These are phyloP conservation scores for Adrianichthys oophorus DNA, from an alignment of 2,797 vertebrate genomes.

Conservation along the genomic window DNA sequence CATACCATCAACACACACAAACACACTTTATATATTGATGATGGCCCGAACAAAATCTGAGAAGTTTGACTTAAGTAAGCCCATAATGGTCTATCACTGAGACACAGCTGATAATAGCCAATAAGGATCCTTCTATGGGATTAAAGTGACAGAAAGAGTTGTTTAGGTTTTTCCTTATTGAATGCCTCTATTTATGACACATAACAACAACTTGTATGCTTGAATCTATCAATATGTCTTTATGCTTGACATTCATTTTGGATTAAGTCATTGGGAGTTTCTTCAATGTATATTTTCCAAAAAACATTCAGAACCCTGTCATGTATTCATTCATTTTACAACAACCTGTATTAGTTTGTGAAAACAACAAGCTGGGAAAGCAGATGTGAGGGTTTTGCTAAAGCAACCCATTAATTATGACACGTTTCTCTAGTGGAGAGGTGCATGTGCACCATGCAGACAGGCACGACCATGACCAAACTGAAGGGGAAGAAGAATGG, in stretches of 20 bases:
- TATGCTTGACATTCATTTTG: conserved; percentile 35
- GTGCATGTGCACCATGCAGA: conserved; percentile 94
- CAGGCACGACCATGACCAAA: conserved; percentile 92
- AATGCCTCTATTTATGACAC: conserved; percentile 15
- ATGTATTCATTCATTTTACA: not conserved
- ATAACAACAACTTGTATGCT: conserved; percentile 41
- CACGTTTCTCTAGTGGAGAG: conserved; percentile 84
- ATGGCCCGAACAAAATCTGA: too few species aligned
- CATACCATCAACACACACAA: conserved; percentile 30
- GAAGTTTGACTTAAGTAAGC: too few species aligned
- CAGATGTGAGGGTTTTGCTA: not conserved
- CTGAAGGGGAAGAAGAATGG: conserved; percentile 92
- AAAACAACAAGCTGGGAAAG: not conserved
- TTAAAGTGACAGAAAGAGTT: conserved; percentile 5
- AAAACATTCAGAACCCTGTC: not conserved
- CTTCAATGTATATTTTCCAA: too few species aligned
- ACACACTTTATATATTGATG: not conserved
- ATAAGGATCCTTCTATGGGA: conserved; percentile 1
- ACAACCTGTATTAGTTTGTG: not conserved
- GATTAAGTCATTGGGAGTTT: too few species aligned
- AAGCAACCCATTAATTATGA: not conserved
- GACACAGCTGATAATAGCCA: not conserved
- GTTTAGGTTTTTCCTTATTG: not conserved
- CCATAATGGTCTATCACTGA: not conserved
- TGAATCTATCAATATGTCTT: conserved; percentile 53